Evolutionary conservation across 2,113 vertebrate genomes (phyloP), one percentile per base, ranked within the genome.

Genomic region (Podiceps cristatus): DNA sequence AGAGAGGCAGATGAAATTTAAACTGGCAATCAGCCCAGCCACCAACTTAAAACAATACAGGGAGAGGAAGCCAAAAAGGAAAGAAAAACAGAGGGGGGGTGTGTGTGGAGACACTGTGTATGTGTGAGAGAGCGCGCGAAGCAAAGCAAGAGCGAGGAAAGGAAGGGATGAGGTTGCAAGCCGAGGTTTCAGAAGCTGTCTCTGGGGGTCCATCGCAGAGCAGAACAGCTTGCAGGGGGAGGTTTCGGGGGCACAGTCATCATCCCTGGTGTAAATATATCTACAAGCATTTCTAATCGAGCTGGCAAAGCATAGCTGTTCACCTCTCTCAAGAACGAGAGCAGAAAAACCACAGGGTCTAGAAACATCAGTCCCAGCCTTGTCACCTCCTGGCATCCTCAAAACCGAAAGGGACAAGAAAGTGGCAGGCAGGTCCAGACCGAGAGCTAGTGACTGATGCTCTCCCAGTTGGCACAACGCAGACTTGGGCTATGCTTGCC

Each of bases 31-130:
- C 74, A 69, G 95, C 97, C 97, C 91, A 95, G 86, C 96, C 96
- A 96, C 97, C 97, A 95, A 92, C 94, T 96, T 95, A 95, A 97
- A 98, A 97, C 97, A 97, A 98, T 96, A 92, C 96, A 94, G 88
- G 19, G 4, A 88, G 96, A 95, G 88, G 96, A 97, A 97, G 96
- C 86, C 96, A 97, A 71, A 92, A 85, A 95, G 67, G 86, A n/a
- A 87, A 95, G 94, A 96, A 90, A 96, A 91, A 92, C 86, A 89
- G 94, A 94, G 37, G 37, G n/a, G 66, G 87, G 93, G 93, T 47
- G 95, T 84, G 77, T 24, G 52, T 63, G 60, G 59, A 82, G 71
- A 69, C 66, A 45, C 20, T 77, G 4, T 58, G 67, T 37, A 68
- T 29, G 59, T 15, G 24, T 49, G 47, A 4, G 58, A 37, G 45